Base-by-base conservation (phyloP, 2,113 vertebrate genomes). In the Azemiops feae region DNA sequence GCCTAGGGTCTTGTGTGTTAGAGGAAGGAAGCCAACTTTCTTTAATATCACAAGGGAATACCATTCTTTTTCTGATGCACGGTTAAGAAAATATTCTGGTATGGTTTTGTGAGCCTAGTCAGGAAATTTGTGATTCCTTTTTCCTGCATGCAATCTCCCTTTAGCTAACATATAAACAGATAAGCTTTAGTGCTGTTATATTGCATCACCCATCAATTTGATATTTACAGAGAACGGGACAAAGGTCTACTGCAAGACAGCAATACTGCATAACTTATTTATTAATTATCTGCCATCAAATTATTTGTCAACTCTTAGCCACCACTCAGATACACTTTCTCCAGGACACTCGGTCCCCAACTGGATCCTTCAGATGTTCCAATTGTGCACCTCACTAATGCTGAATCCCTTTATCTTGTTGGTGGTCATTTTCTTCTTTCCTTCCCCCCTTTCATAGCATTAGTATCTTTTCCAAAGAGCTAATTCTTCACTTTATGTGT, bases 11-110 rank as follows among this genome's bases (percentile, higher is more conserved):
- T 74, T 4, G 0, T 87, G 60, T 1, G 6, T 2, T 12, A 45
- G 0, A 50, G 91, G 90, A 52, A 95, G 88, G 92, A 95, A 95
- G 20, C 1, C 22, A 39, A 60, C 2, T 18, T 81, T 5, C 16
- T 92, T 86, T 57, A 81, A 23, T 0, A 0, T 18, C 86, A 50
- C 50, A 27, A 0, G 2, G 54, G 30, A 34, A 27, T 92, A 16
- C 18, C 25, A 34, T 69, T 87, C 91, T 58, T 88, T 50, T 6
- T 92, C 64, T 85, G 43, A 11, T 0, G 0, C 6, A n/a, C 54
- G 16, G 23, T 11, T 55, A 43, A 92, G 94, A 96, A 93, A 93
- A 2, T 27, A 91, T 89, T 69, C 47, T 43, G 12, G 47, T 14
- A 57, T 18, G 39, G 30, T 23, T 91, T 22, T 52, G 30, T 52